Evolutionary conservation across 2,888 invertebrate species (phyloP).

Genomic region (Stomorhina lunata): DNA sequence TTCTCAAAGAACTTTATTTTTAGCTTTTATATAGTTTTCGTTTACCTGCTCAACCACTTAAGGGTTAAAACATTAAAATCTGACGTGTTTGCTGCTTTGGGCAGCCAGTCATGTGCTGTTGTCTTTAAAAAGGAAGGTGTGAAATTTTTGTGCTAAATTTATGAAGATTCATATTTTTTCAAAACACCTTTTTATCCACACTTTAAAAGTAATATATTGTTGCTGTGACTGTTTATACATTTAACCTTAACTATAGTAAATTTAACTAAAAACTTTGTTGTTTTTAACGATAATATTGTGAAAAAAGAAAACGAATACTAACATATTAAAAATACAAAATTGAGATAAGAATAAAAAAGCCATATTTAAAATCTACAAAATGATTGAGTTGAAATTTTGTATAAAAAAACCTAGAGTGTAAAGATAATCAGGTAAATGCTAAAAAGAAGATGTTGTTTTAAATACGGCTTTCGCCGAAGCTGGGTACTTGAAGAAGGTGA

Average conservation of each 20-base stretch:
- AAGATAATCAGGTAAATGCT: constrained; percentile 30
- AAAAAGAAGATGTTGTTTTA: not conserved
- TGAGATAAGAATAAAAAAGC: constrained; percentile 33
- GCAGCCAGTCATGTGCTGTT: constrained; percentile 5
- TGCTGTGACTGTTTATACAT: constrained; percentile 27
- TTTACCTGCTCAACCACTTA: not conserved
- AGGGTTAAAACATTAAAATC: constrained; percentile 24
- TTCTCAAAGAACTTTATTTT: no score
- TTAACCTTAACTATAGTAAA: constrained; percentile 52
- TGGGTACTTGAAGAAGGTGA: not conserved
- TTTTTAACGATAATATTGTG: not conserved
- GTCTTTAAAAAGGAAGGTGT: constrained; percentile 51
- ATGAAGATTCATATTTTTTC: constrained; percentile 64
- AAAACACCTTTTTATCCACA: constrained; percentile 48
- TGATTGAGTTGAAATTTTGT: constrained; percentile 25
- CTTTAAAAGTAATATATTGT: not conserved
- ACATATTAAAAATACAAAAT: constrained; percentile 28
- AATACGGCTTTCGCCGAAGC: not conserved
- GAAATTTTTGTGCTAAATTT: constrained; percentile 62
- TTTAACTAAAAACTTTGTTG: constrained; percentile 5
- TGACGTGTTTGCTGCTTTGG: constrained; percentile 3
- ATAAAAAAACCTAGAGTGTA: not conserved
- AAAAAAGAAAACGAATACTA: not conserved
- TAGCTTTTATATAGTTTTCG: no score
- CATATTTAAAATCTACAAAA: constrained; percentile 43